Conservation (phyloP, 2,888 invertebrate species). For the Cephus sareptanus region DNA sequence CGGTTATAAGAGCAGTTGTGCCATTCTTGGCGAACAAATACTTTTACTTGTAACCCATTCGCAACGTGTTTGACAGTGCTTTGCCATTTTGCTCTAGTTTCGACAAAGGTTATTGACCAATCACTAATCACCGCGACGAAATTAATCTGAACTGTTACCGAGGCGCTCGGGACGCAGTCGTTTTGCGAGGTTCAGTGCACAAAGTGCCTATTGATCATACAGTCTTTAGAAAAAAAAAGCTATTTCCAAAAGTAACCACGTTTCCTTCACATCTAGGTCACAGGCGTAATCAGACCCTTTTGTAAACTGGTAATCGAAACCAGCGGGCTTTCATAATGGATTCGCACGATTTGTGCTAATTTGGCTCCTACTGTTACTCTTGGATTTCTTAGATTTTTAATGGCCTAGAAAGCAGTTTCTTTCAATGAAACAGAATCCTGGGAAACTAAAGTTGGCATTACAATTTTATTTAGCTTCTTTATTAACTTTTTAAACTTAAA, state of each 20-base stretch:
- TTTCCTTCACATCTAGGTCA: background rate
- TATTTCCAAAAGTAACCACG: background rate
- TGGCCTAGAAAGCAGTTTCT: background rate
- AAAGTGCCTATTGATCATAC: background rate
- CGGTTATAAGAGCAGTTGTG: slow-evolving; percentile 20
- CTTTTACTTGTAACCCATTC: slow-evolving; percentile 24
- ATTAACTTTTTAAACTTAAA: background rate
- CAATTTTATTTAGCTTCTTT: background rate
- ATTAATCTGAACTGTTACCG: background rate
- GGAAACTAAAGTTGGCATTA: background rate
- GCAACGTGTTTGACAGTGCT: slow-evolving; percentile 4
- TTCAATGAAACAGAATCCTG: background rate
- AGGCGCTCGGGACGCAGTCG: background rate
- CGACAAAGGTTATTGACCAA: slow-evolving; percentile 45
- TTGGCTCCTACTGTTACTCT: background rate
- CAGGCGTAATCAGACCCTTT: background rate
- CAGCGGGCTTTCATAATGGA: background rate
- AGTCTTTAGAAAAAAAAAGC: background rate
- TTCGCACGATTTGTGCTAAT: background rate
- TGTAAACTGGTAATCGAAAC: background rate
- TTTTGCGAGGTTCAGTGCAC: background rate
- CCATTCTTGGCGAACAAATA: slow-evolving; percentile 26
- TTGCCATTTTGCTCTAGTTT: slow-evolving; percentile 36
- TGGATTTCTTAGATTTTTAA: background rate
- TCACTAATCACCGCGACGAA: slow-evolving; percentile 40